These are phyloP conservation scores for Sula dactylatra DNA, from an alignment of 2,113 vertebrate genomes.

Conservation along the genomic window DNA sequence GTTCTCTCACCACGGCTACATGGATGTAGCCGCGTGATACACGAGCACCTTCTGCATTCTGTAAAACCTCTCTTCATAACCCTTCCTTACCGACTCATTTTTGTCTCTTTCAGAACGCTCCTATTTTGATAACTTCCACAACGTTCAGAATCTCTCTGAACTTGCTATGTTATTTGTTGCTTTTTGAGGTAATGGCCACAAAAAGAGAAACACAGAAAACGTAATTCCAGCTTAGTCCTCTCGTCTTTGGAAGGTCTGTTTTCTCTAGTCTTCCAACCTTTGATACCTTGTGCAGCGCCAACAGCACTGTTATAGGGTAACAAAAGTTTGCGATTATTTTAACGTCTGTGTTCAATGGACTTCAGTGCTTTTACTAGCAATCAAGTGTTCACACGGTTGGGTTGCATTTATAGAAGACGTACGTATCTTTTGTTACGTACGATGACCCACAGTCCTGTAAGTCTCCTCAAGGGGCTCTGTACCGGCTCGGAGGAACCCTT, in stretches of 20 bases:
- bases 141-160: background rate
- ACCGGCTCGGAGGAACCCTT: fast-evolving
- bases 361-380: background rate
- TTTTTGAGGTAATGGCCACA: background rate
- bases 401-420: background rate
- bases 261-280: background rate
- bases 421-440: fast-evolving
- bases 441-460: too few relatives aligned
- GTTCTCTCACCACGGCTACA: background rate
- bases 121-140: background rate
- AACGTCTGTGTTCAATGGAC: background rate
- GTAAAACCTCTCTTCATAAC: background rate
- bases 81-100: background rate
- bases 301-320: background rate
- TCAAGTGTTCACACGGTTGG: background rate
- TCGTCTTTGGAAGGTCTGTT: background rate
- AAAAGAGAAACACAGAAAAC: background rate
- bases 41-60: background rate
- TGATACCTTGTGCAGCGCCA: fast-evolving
- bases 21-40: background rate
- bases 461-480: background rate
- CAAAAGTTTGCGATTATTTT: background rate
- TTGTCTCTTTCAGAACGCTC: background rate
- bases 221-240: background rate
- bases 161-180: background rate